Base-by-base conservation (phyloP, 2,113 vertebrate genomes). In the Hemicordylus capensis region DNA sequence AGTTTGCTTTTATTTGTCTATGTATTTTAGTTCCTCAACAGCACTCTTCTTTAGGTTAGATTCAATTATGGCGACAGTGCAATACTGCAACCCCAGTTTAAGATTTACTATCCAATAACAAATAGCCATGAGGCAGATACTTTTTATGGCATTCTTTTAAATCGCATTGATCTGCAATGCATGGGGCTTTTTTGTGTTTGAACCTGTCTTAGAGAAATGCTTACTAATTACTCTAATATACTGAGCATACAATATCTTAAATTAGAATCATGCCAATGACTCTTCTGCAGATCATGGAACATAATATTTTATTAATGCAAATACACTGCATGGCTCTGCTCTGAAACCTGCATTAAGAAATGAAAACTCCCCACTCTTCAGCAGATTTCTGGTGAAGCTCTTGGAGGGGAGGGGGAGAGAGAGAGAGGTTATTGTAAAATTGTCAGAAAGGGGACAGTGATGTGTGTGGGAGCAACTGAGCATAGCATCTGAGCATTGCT, bases 141-240 rank as follows among this genome's bases (percentile, higher is more conserved):
- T 85, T 92, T 83, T 83, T 82, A 63, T 89, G 75, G 44, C 87
- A 89, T 10, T 63, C 67, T 64, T 0, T 89, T 87, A 87, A 91
- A 59, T 77, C 42, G 3, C 24, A 51, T 61, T 91, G 88, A 88
- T 87, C 63, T 88, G 86, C 89, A 90, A 66, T 64, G 11, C 64
- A 15, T 10, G 56, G 28, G 88, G 42, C 28, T 77, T 90, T 66
- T 87, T 42, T 4, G 51, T 83, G 19, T 73, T 42, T 76, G 81
- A 89, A 12, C 75, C 84, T 90, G 34, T 73, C 70, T 91, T 78
- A 56, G 74, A 89, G 76, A 87, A 91, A 67, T 59, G 73, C 17
- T 83, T 83, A 59, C 51, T 89, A 89, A 85, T 92, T 89, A 85
- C n/a, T 8, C 0, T 54, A 58, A 76, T 80, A 86, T 61, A 20